A percentile compares a stretch with the other conserved stretches of the same genome.
These are phyloP conservation scores for Callionymus lyra DNA, from an alignment of 2,113 vertebrate genomes.

Conservation along the genomic window DNA sequence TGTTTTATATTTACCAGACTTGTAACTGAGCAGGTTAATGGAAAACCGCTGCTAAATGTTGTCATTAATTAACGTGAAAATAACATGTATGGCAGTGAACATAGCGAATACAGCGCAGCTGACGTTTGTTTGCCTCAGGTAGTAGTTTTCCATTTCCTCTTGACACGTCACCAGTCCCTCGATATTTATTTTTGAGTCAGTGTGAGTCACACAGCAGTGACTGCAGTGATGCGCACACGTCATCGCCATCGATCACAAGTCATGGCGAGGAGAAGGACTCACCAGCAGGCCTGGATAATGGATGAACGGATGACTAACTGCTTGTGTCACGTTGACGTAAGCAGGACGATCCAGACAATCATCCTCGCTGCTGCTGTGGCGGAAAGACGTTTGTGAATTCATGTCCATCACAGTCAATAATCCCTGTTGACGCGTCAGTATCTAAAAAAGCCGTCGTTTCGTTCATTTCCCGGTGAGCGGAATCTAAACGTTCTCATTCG, in stretches of 20 bases:
- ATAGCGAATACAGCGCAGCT: constrained; percentile 1
- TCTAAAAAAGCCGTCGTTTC: too few species aligned
- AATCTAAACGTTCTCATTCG: too few species aligned
- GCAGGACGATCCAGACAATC: too few species aligned
- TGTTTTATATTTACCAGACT: constrained; percentile 1
- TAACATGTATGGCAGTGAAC: constrained; percentile 13
- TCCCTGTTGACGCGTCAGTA: too few species aligned
- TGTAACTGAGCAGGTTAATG: constrained; percentile 3
- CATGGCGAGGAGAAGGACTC: constrained; percentile 32
- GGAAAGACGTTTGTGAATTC: too few species aligned
- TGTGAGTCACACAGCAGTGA: constrained; percentile 13
- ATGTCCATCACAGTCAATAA: too few species aligned
- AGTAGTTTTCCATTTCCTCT: too few species aligned
- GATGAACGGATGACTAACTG: constrained; percentile 11
- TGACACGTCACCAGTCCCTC: too few species aligned
- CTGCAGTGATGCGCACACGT: constrained; percentile 28
- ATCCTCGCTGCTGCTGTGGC: too few species aligned
- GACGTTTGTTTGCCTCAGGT: constrained; percentile 2
- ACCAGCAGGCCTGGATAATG: constrained; percentile 17
- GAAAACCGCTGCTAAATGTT: constrained; percentile 2
- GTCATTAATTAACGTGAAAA: constrained; percentile 6
- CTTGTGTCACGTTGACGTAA: constrained; percentile 17
- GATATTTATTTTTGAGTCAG: neutral
- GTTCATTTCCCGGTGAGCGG: too few species aligned
- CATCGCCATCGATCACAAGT: constrained; percentile 13